Evolutionary conservation across 2,888 invertebrate genomes (phyloP).

Genomic region (Ormyrus labotus): DNA sequence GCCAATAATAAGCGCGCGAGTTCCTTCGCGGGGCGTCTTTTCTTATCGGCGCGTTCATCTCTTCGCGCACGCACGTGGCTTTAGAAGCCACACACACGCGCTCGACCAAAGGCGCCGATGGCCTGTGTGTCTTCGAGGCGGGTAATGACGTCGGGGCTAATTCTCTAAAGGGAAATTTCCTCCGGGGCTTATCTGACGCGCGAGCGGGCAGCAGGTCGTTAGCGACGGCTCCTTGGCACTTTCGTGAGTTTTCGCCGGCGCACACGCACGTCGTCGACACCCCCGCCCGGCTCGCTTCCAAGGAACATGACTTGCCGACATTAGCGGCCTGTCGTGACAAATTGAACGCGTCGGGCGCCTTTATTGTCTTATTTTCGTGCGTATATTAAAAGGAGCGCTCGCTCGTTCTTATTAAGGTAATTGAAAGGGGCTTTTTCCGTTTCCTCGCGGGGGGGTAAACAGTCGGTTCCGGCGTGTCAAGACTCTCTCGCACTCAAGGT

Average conservation of each 20-base stretch:
- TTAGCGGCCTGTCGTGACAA: slow-evolving; percentile 1
- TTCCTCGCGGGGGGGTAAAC: slow-evolving; percentile 30
- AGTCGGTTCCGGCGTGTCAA: slow-evolving; percentile 19
- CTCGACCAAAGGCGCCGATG: slow-evolving; percentile 59
- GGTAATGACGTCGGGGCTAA: slow-evolving; percentile 57
- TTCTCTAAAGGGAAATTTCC: slow-evolving; percentile 73
- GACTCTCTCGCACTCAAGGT: slow-evolving; percentile 32
- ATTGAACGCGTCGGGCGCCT: background rate
- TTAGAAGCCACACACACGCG: slow-evolving; percentile 60
- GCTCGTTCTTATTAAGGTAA: slow-evolving; percentile 48
- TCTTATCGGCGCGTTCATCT: slow-evolving; percentile 60
- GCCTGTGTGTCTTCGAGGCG: too few species aligned
- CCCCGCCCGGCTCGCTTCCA: background rate
- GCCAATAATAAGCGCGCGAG: slow-evolving; percentile 20
- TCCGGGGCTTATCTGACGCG: slow-evolving; percentile 63
- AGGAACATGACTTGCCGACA: slow-evolving; percentile 51
- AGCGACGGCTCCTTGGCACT: slow-evolving; percentile 58
- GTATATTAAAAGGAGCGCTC: background rate
- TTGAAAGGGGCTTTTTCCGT: slow-evolving; percentile 42
- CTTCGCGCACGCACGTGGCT: slow-evolving; percentile 45
- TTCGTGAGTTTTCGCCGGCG: slow-evolving; percentile 45
- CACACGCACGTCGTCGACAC: background rate
- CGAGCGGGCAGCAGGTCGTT: slow-evolving; percentile 68
- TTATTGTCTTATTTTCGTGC: slow-evolving; percentile 6
- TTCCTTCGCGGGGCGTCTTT: slow-evolving; percentile 35